Evolutionary conservation across 2,888 invertebrate species (phyloP).

Genomic region (Nebria brevicollis): DNA sequence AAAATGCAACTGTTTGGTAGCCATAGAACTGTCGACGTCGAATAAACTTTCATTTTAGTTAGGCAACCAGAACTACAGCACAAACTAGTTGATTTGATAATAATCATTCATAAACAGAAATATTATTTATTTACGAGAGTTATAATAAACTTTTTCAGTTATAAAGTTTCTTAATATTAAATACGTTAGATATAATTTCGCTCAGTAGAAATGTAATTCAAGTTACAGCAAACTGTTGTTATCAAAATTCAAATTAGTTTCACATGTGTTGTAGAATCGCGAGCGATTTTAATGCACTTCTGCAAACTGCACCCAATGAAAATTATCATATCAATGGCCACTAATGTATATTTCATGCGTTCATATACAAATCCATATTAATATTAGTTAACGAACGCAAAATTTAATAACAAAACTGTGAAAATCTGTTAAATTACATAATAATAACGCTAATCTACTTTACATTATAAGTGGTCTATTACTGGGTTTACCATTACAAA

Average conservation of each 20-base stretch:
- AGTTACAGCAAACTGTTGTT: neutral
- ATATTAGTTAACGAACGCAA: constrained; percentile 15
- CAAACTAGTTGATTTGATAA: too few relatives aligned
- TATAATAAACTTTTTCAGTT: neutral
- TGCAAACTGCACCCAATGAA: neutral
- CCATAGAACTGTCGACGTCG: neutral
- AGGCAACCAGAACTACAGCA: too few relatives aligned
- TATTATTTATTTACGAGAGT: neutral
- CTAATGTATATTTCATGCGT: neutral
- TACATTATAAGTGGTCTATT: constrained; percentile 32
- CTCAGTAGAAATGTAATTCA: neutral
- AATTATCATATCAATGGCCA: neutral
- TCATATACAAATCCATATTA: constrained; percentile 12
- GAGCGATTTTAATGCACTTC: neutral
- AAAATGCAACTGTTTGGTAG: neutral
- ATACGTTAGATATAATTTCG: neutral
- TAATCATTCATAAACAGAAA: too few relatives aligned
- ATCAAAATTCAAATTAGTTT: neutral
- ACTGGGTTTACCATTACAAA: constrained; percentile 26
- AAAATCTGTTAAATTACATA: constrained; percentile 30
- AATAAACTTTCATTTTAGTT: neutral
- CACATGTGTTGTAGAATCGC: neutral
- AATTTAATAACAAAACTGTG: constrained; percentile 29
- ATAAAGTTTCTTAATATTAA: neutral
- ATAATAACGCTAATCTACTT: constrained; percentile 33